A percentile compares a stretch with the other conserved stretches of the same genome.
phyloP scores from a whole-genome alignment of 2,888 invertebrate species.

The Leptinotarsa peninsularis region DNA sequence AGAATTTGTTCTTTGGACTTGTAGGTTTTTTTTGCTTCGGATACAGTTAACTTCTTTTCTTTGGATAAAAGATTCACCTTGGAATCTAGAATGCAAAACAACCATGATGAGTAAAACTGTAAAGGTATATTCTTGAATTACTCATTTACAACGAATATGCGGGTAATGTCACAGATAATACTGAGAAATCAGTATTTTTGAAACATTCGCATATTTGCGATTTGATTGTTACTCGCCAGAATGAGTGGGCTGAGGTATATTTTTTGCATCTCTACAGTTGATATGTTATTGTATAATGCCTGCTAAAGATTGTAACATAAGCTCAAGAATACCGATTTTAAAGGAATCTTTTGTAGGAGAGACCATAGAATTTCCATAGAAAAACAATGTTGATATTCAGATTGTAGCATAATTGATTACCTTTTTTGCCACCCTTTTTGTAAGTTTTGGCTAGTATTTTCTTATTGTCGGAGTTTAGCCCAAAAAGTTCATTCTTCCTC shows the following conservation, averaged over 20 bases:
- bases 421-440: constrained; percentile 51
- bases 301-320: no score
- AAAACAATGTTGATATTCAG: neutral
- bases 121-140: no score
- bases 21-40: constrained; percentile 56
- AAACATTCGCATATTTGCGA: no score
- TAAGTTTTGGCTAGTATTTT: constrained; percentile 51
- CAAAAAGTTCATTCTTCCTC: constrained; percentile 51
- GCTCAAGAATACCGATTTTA: no score
- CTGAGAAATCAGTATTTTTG: no score
- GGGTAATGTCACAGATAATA: no score
- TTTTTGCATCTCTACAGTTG: neutral
- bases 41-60: constrained; percentile 58
- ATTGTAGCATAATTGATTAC: neutral
- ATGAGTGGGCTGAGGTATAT: neutral
- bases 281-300: no score
- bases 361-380: no score
- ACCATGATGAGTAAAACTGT: neutral
- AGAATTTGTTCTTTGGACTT: constrained; percentile 59
- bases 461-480: constrained; percentile 56
- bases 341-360: no score
- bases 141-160: no score
- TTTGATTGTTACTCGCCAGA: no score
- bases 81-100: constrained; percentile 40
- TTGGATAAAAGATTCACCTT: constrained; percentile 54